These are phyloP conservation scores for Oriolus oriolus DNA, from an alignment of 2,113 vertebrate genomes.

Conservation along the genomic window DNA sequence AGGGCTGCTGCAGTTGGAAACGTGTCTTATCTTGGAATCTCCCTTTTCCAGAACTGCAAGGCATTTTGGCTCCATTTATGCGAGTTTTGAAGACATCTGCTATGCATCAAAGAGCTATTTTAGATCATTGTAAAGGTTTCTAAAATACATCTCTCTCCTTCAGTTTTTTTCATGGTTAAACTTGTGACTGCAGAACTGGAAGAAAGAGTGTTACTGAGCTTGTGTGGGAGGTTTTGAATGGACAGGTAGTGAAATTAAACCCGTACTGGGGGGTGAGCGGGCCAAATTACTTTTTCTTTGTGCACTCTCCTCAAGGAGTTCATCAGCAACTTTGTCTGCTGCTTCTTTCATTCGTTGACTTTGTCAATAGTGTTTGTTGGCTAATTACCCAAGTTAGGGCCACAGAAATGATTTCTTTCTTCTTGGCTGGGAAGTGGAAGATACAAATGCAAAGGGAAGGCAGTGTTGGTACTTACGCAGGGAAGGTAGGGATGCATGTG, in stretches of 20 bases:
- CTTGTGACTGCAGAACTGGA: neutral
- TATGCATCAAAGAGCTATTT: conserved; percentile 32
- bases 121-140: conserved; percentile 17
- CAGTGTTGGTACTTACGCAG: neutral
- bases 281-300: neutral
- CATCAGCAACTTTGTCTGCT: neutral
- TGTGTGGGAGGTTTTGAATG: conserved; percentile 18
- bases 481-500: neutral
- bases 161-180: neutral
- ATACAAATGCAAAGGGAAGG: neutral
- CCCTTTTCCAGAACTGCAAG: neutral
- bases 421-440: neutral
- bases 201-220: neutral
- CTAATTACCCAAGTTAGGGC: neutral
- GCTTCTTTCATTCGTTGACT: conserved; percentile 1
- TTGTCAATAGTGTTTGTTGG: neutral
- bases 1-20: conserved; percentile 1
- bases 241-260: conserved; percentile 28
- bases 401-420: neutral
- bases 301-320: neutral
- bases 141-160: neutral
- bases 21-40: conserved; percentile 1
- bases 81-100: conserved; percentile 30
- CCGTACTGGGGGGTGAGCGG: rapidly evolving
- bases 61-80: conserved; percentile 14